A percentile compares a stretch with the other conserved stretches of the same genome.
Conservation (phyloP, 2,888 invertebrate genomes). For the Cryptophagus acutangulus region DNA sequence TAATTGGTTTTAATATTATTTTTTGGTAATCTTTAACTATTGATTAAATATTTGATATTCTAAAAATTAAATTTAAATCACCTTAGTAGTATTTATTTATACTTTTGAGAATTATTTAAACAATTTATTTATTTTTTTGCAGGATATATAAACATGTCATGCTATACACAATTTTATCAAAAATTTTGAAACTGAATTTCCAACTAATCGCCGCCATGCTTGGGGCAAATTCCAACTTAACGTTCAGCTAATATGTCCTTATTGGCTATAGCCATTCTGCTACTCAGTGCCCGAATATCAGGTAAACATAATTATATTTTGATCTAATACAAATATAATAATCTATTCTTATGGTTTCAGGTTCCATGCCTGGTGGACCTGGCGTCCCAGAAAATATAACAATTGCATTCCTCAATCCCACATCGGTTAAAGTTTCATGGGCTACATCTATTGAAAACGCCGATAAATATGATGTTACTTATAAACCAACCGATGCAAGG, state of each 20-base stretch:
- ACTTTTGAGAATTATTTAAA: too few relatives aligned
- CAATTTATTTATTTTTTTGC: too few relatives aligned
- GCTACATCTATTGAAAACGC: slow-evolving; percentile 74
- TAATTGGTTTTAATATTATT: too few relatives aligned
- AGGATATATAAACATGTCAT: too few relatives aligned
- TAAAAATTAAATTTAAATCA: too few relatives aligned
- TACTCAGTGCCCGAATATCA: slow-evolving; percentile 56
- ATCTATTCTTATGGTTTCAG: slow-evolving; percentile 55
- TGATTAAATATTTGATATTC: too few relatives aligned
- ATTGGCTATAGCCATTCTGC: slow-evolving; percentile 56
- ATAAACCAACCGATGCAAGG: slow-evolving; percentile 89
- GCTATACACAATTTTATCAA: too few relatives aligned
- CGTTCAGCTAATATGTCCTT: slow-evolving; percentile 53
- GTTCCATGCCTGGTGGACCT: slow-evolving; percentile 68
- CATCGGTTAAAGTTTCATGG: slow-evolving; percentile 83
- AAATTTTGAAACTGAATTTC: too few relatives aligned
- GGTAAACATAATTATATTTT: slow-evolving; percentile 39
- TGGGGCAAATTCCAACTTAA: slow-evolving; percentile 45
- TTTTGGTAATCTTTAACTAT: too few relatives aligned
- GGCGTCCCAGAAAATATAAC: slow-evolving; percentile 84
- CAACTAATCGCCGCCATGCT: slow-evolving; percentile 50
- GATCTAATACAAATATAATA: slow-evolving; percentile 2
- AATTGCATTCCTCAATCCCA: slow-evolving; percentile 79
- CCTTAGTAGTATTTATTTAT: too few relatives aligned
- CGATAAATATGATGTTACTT: slow-evolving; percentile 87